Percentiles rank a stretch among this genome's conserved stretches.
phyloP scores from a whole-genome alignment of 2,888 invertebrate genomes.

The Tolmerus cingulatus region DNA sequence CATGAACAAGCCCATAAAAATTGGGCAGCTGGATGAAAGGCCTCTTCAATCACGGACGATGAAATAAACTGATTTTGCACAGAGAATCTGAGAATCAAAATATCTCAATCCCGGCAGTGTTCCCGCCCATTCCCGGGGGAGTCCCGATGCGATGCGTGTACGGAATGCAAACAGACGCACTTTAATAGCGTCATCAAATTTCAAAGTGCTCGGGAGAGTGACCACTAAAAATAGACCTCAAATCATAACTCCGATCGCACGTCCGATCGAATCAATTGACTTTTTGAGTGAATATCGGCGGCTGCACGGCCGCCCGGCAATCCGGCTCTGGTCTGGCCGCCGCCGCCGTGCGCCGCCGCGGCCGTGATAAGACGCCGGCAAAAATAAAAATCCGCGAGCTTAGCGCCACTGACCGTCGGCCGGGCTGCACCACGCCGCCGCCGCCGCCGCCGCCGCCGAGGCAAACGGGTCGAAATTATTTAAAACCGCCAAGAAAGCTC shows the following conservation, averaged over 20 bases:
- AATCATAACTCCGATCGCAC: slow-evolving; percentile 22
- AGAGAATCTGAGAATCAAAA: neutral
- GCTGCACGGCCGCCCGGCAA: neutral
- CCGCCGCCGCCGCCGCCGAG: neutral
- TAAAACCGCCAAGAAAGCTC: slow-evolving; percentile 9
- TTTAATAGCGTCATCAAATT: slow-evolving; percentile 34
- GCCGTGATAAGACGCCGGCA: neutral
- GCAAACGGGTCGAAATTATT: slow-evolving; percentile 13
- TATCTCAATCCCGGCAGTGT: neutral
- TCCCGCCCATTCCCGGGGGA: neutral
- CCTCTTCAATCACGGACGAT: neutral
- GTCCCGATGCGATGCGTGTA: neutral
- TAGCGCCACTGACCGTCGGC: slow-evolving; percentile 2
- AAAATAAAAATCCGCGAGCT: neutral
- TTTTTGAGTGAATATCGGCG: slow-evolving; percentile 15
- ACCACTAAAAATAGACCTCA: slow-evolving; percentile 19
- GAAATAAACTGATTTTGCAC: neutral
- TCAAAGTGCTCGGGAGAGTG: slow-evolving; percentile 4
- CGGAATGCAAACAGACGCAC: neutral
- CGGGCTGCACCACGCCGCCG: neutral
- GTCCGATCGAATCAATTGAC: slow-evolving; percentile 14
- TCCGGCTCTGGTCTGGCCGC: neutral
- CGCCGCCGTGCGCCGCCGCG: neutral
- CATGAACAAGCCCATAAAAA: slow-evolving; percentile 15
- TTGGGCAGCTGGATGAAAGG: slow-evolving; percentile 25